These are phyloP conservation scores for Sogatella furcifera DNA, from an alignment of 1,140 invertebrate species.

Conservation along the genomic window DNA sequence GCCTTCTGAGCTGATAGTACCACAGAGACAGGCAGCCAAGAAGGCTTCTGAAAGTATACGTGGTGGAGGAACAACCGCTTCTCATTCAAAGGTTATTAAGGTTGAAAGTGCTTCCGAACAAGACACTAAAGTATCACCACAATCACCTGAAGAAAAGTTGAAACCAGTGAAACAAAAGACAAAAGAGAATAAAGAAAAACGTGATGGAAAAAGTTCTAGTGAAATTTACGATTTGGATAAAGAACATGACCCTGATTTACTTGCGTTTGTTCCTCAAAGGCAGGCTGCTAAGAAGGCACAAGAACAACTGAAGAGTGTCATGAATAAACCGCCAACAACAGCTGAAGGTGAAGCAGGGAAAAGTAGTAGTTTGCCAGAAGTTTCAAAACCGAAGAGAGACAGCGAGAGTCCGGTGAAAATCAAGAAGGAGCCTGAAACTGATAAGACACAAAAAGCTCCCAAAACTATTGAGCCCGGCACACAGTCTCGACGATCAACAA, in stretches of 20 bases:
- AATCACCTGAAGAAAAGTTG: conserved; percentile 31
- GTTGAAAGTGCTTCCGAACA: conserved; percentile 18
- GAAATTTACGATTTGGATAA: conserved; percentile 52
- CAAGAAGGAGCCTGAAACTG: conserved; percentile 22
- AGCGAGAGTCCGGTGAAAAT: conserved; percentile 13
- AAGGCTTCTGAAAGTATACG: conserved; percentile 80
- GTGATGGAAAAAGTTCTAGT: conserved; percentile 22
- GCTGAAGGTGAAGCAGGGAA: conserved; percentile 29
- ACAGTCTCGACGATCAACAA: conserved; percentile 11
- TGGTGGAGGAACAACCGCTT: conserved; percentile 9
- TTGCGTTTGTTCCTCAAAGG: conserved; percentile 77
- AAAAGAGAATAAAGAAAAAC: conserved; percentile 19
- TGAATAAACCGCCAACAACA: conserved; percentile 31
- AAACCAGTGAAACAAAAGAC: conserved; percentile 16
- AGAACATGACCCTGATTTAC: conserved; percentile 50
- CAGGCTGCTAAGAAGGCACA: conserved; percentile 86
- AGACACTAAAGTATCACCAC: conserved; percentile 26
- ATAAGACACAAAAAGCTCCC: conserved; percentile 16
- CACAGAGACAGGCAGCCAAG: conserved; percentile 80
- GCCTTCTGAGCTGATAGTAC: conserved; percentile 75
- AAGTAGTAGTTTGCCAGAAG: not conserved
- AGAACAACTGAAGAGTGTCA: conserved; percentile 70
- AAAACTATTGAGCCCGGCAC: conserved; percentile 17
- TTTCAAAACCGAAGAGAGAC: conserved; percentile 15
- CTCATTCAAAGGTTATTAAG: conserved; percentile 24